phyloP scores from a whole-genome alignment of 1,140 invertebrate genomes.

The Papilio machaon region DNA sequence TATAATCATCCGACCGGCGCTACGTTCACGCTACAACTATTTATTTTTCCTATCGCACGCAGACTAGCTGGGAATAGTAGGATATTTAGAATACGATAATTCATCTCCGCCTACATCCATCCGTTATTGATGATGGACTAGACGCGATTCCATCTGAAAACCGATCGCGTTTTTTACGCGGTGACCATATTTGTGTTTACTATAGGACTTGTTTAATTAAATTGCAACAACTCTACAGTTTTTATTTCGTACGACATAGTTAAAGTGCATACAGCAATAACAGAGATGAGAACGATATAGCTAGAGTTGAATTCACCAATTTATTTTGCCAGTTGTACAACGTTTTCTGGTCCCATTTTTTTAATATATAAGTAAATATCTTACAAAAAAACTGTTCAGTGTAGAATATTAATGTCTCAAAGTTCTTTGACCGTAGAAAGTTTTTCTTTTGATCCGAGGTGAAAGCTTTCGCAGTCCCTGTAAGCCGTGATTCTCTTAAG shows the following conservation, averaged over 20 bases:
- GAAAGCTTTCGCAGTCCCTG: slow-evolving; percentile 7
- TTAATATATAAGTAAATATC: background rate
- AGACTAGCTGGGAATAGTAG: background rate
- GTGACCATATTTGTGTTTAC: background rate
- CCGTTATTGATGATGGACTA: slow-evolving; percentile 19
- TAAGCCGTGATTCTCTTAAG: slow-evolving; percentile 2
- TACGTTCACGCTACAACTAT: slow-evolving; percentile 31
- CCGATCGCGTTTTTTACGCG: slow-evolving; percentile 1
- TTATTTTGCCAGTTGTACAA: background rate
- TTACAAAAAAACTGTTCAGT: background rate
- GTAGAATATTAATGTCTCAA: background rate
- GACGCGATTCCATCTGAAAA: background rate
- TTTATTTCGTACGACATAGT: background rate
- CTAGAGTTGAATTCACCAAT: background rate
- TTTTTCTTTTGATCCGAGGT: slow-evolving; percentile 18
- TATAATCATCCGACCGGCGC: slow-evolving; percentile 7
- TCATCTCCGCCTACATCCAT: slow-evolving; percentile 22
- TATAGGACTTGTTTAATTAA: background rate
- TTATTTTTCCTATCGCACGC: slow-evolving; percentile 14
- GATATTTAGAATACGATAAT: slow-evolving; percentile 29
- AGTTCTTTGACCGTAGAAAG: slow-evolving; percentile 7
- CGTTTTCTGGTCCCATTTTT: background rate
- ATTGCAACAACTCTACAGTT: background rate
- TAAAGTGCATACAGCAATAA: background rate
- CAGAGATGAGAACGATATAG: background rate